phyloP scores from a whole-genome alignment of 2,888 invertebrate species.

The Choreutis nemorana region DNA sequence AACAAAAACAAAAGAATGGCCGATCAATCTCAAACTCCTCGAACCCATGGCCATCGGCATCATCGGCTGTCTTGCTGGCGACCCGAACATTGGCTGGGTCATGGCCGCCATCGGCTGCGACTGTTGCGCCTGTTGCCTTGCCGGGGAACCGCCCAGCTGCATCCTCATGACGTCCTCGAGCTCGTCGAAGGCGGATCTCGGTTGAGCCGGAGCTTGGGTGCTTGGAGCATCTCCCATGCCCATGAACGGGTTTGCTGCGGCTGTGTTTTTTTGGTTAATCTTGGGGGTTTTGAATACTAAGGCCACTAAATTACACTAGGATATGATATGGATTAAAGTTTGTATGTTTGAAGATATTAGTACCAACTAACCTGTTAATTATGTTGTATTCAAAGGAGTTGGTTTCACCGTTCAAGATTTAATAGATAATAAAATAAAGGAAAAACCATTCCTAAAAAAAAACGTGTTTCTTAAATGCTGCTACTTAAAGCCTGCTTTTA shows the following conservation, averaged over 20 bases:
- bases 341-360: too few species aligned
- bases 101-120: conserved; percentile 35
- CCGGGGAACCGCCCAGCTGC: conserved; percentile 72
- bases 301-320: conserved; percentile 6
- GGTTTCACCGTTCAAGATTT: too few species aligned
- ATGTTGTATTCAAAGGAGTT: too few species aligned
- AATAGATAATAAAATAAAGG: too few species aligned
- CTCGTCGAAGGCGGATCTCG: conserved; percentile 73
- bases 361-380: too few species aligned
- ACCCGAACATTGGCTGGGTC: conserved; percentile 40
- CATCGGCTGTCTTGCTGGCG: too few species aligned
- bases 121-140: conserved; percentile 22
- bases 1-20: conserved; percentile 7
- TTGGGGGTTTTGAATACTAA: conserved; percentile 4
- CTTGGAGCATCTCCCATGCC: conserved; percentile 66
- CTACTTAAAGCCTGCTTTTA: too few species aligned
- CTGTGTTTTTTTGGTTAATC: too few species aligned
- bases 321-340: too few species aligned
- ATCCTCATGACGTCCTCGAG: conserved; percentile 74
- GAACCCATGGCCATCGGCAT: conserved; percentile 59
- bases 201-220: conserved; percentile 53
- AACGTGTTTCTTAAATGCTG: too few species aligned
- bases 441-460: too few species aligned
- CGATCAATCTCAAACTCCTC: too few species aligned
- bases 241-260: conserved; percentile 73